Conservation (phyloP, 2,797 vertebrate genomes). For the Otolemur crassicaudatus region DNA sequence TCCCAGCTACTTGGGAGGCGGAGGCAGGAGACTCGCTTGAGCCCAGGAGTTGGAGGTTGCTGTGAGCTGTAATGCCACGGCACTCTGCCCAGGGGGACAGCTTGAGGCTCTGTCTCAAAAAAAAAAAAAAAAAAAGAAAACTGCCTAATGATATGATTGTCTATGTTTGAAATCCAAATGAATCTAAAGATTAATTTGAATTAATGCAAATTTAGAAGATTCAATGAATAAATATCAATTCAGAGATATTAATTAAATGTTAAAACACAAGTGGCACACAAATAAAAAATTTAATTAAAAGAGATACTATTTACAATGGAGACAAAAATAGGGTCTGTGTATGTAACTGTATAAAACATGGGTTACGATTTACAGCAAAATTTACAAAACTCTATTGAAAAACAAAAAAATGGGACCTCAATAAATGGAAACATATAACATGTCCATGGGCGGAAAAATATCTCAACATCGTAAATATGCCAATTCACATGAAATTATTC, state of each 20-base stretch:
- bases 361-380: conserved; percentile 48
- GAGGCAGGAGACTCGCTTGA: too few relatives aligned
- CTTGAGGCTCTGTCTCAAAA: too few relatives aligned
- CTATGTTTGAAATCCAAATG: conserved; percentile 37
- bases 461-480: conserved; percentile 10
- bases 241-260: conserved; percentile 56
- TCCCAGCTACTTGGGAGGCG: too few relatives aligned
- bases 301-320: conserved; percentile 2
- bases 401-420: conserved; percentile 12
- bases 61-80: too few relatives aligned
- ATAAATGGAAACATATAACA: conserved; percentile 29
- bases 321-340: conserved; percentile 35
- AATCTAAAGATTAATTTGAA: conserved; percentile 59
- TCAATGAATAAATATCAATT: conserved; percentile 42
- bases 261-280: conserved; percentile 11
- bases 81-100: too few relatives aligned
- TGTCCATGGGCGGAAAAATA: background rate
- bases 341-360: conserved; percentile 8
- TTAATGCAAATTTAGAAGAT: conserved; percentile 54
- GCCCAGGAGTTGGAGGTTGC: too few relatives aligned
- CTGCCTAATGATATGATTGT: background rate
- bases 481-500: conserved; percentile 39
- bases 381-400: conserved; percentile 56
- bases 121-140: too few relatives aligned
- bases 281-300: conserved; percentile 52